Evolutionary conservation across 2,888 invertebrate genomes (phyloP), one percentile per base, ranked within the genome.

Genomic region (Acleris literana): DNA sequence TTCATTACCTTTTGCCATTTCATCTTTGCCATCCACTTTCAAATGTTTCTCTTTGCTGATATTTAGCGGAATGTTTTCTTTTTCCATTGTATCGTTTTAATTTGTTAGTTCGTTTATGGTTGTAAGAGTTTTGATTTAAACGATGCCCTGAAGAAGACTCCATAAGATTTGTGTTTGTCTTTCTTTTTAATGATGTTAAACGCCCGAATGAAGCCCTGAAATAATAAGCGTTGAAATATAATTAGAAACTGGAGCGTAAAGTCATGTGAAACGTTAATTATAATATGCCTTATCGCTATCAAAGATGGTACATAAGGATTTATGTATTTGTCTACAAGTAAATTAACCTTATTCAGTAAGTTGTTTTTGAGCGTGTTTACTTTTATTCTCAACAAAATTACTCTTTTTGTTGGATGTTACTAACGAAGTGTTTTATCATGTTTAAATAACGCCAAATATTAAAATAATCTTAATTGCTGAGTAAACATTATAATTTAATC

Each of bases 61-160:
- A 43, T 67, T 63, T 51, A 60, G 48, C 4, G 43, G 48, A 48
- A 58, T 54, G 52, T 58, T 67, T 67, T 61, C 56, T 56, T 57
- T 49, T 63, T 39, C 63, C 65, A 53, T 68, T 25, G 29, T 16
- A 18, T 56, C 44, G 43, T 56, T 11, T 11, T 9, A 51, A 44
- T 55, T 56, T 33, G 16, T 51, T 17, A 33, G 5, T 18, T 46
- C 43, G 39, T 25, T 51, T 48, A 22, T 55, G 22, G 6, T 49
- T 51, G 9, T 52, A 18, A 20, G 55, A 54, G 52, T 43, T 51
- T 60, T 56, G 11, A 13, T 39, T 62, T 11, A 49, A 29, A 58
- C 48, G 54, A 18, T 56, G 49, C 60, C 1, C 48, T 53, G 56
- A 64, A 64, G 22, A 63, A 69, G 71, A 71, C 71, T 71, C 71